phyloP scores from a whole-genome alignment of 92 coral and sea anemone species.

The Phymanthus crucifer region DNA sequence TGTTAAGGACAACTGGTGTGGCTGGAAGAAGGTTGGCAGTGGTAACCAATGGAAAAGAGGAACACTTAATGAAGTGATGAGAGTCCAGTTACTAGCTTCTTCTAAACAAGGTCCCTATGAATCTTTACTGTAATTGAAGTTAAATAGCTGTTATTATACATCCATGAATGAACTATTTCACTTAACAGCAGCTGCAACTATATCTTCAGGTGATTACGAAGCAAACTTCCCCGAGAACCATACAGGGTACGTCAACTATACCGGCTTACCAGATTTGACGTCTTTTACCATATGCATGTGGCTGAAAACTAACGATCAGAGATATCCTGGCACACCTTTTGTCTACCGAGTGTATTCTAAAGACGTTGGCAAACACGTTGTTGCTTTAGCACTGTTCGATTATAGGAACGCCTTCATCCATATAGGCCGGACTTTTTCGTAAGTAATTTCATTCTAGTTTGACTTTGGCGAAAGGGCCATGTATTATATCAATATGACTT shows the following conservation, averaged over 20 bases:
- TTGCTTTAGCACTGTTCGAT: conserved; percentile 45
- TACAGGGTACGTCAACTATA: conserved; percentile 43
- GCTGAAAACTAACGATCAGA: conserved; percentile 53
- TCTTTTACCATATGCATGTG: conserved; percentile 64
- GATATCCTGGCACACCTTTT: conserved; percentile 50
- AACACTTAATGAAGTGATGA: background rate
- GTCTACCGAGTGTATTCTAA: conserved; percentile 56
- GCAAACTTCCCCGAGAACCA: conserved; percentile 43
- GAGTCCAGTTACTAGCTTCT: background rate
- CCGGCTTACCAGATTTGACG: conserved; percentile 57
- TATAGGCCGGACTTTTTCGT: background rate
- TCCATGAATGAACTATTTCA: too few relatives aligned
- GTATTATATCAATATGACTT: too few relatives aligned
- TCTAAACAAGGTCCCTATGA: background rate
- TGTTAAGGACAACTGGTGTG: conserved; percentile 36
- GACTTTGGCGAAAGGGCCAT: background rate
- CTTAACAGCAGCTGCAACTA: too few relatives aligned
- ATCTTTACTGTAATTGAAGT: too few relatives aligned
- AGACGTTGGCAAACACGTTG: conserved; percentile 7
- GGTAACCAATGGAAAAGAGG: conserved; percentile 23
- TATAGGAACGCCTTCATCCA: background rate
- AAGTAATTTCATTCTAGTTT: background rate
- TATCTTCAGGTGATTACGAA: conserved; percentile 46
- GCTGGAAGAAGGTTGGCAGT: conserved; percentile 16
- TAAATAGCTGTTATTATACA: background rate